Evolutionary conservation across 2,888 invertebrate genomes (phyloP).

Genomic region (Tanytarsus gracilentus): DNA sequence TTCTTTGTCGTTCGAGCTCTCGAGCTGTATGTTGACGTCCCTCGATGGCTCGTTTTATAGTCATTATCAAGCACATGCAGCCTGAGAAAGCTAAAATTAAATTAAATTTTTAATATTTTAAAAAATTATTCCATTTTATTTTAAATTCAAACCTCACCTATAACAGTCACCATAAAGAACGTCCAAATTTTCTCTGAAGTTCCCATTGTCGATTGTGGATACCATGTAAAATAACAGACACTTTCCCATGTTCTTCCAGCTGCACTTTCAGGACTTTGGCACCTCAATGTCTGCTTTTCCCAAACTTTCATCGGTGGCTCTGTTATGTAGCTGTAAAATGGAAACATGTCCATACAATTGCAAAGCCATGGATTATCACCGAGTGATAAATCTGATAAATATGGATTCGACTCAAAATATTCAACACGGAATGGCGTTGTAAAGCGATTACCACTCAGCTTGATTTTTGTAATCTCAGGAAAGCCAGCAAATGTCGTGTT

Average conservation of each 20-base stretch:
- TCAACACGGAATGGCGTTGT: slow-evolving; percentile 51
- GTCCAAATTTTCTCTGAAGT: slow-evolving; percentile 50
- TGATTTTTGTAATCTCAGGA: slow-evolving; percentile 51
- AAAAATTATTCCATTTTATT: slow-evolving; percentile 37
- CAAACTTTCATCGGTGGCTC: slow-evolving; percentile 48
- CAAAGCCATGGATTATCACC: slow-evolving; percentile 71
- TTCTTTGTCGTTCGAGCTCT: slow-evolving; percentile 45
- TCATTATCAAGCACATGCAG: slow-evolving; percentile 33
- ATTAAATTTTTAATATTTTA: slow-evolving; percentile 33
- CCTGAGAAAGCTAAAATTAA: slow-evolving; percentile 33
- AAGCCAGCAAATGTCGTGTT: slow-evolving; percentile 56
- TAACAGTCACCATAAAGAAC: slow-evolving; percentile 49
- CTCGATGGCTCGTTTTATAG: slow-evolving; percentile 46
- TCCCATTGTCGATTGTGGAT: slow-evolving; percentile 40
- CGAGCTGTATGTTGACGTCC: slow-evolving; percentile 42
- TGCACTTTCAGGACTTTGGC: slow-evolving; percentile 54
- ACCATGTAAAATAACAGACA: slow-evolving; percentile 58
- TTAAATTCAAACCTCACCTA: slow-evolving; percentile 31
- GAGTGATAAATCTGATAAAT: slow-evolving; percentile 51
- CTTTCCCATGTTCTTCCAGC: slow-evolving; percentile 59
- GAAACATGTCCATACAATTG: slow-evolving; percentile 56
- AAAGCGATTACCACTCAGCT: slow-evolving; percentile 62
- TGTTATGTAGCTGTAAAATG: slow-evolving; percentile 54
- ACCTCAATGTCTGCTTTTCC: slow-evolving; percentile 45
- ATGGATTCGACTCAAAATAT: slow-evolving; percentile 52